Evolutionary conservation across 1,140 invertebrate genomes (phyloP).

Genomic region (Brachionus rotundiformis): DNA sequence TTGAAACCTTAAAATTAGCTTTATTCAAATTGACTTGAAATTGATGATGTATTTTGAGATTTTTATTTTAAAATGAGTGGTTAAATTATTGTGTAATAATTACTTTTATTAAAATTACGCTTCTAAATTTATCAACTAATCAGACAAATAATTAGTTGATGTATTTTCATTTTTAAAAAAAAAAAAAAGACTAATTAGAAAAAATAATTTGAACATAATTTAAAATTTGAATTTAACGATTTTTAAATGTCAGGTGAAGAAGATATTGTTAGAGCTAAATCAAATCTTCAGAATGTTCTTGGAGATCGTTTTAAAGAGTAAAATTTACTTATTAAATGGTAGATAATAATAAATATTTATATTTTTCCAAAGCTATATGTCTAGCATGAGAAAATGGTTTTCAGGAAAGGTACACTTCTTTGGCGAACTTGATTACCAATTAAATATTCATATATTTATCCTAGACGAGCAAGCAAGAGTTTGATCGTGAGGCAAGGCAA

Average conservation of each 20-base stretch:
- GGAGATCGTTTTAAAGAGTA: constrained; percentile 37
- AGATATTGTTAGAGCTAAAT: constrained; percentile 29
- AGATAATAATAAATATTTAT: too few species aligned
- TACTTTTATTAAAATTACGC: too few species aligned
- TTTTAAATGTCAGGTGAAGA: constrained; percentile 40
- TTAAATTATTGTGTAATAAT: too few species aligned
- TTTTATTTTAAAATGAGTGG: too few species aligned
- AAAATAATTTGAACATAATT: constrained; percentile 2
- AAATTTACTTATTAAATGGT: too few species aligned
- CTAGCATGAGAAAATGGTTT: constrained; percentile 49
- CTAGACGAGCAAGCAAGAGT: constrained; percentile 15
- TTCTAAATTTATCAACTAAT: too few species aligned
- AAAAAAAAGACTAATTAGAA: neutral
- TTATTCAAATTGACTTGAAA: too few species aligned
- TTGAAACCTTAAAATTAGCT: too few species aligned
- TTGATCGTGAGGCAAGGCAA: constrained; percentile 26
- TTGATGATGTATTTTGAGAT: too few species aligned
- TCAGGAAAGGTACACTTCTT: constrained; percentile 4
- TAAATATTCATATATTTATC: neutral
- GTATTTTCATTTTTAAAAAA: too few species aligned
- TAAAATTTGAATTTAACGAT: constrained; percentile 25
- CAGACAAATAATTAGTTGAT: neutral
- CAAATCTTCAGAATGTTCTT: constrained; percentile 28
- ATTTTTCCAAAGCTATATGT: neutral
- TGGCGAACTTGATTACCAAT: too few species aligned